Evolutionary conservation across 2,888 invertebrate genomes (phyloP), one percentile per base, ranked within the genome.

Genomic region (Agrypnus murinus): DNA sequence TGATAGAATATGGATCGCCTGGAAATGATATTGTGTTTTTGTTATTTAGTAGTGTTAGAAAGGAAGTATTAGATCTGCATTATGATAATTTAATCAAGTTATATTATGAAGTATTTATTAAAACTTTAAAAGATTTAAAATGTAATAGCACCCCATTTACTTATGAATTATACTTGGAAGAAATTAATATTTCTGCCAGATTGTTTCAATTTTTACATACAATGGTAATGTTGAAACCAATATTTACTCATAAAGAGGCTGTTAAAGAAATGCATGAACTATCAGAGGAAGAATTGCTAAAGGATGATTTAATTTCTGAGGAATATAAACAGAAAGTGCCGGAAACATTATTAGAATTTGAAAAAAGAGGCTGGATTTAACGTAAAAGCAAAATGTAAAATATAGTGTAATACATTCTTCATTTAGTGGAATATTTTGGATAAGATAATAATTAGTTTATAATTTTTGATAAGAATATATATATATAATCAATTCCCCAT

Each of bases 11-110:
- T 63, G 84, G 86, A 4, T 88, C 87, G 7, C 83, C 89, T 0
- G 79, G 84, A 0, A 85, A 86, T 31, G 90, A 90, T 76, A 68
- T 90, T 0, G 75, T 87, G 0, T 90, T 90, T 70, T 86, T 89
- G 43, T 65, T 90, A 3, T 85, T 87, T 14, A 83, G 87, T 0
- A 89, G 89, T 72, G 83, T 88, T 0, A 81, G 85, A n/a, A 74
- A 77, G 0, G 75, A 81, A 0, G 81, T 87, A 0, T 74, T 86
- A 9, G 81, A 82, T 1, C 69, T 85, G 7, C 80, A 87, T 58
- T 81, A 84, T 36, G 84, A 88, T 2, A 83, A 86, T 17, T 82
- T 90, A 5, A 73, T 89, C 0, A 77, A 84, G 64, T 78, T 85
- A 0, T 89, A 90, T 76, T 86, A 88, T 74, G 80, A 86, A 0